Conservation (phyloP, 1,140 invertebrate genomes). For the Drosophila watanabei region DNA sequence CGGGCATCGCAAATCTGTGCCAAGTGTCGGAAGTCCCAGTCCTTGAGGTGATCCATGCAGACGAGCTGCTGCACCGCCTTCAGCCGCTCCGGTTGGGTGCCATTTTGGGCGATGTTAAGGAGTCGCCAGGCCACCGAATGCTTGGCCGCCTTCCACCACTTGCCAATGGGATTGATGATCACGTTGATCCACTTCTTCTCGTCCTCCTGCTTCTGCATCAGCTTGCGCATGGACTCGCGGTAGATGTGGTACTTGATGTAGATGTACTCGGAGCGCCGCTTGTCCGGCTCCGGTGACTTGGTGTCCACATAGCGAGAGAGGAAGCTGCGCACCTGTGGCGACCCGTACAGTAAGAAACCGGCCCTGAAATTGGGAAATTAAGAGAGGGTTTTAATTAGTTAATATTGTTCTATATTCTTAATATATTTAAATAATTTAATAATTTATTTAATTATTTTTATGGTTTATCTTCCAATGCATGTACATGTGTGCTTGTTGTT, state of each 20-base stretch:
- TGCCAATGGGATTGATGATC: slow-evolving; percentile 83
- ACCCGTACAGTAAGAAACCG: slow-evolving; percentile 75
- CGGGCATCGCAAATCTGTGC: slow-evolving; percentile 89
- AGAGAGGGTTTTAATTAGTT: background rate
- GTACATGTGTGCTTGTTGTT: background rate
- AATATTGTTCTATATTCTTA: background rate
- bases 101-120: slow-evolving; percentile 85
- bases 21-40: slow-evolving; percentile 88
- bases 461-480: background rate
- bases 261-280: slow-evolving; percentile 82
- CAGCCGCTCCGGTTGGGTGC: slow-evolving; percentile 81
- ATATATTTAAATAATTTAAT: background rate
- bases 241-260: slow-evolving; percentile 85
- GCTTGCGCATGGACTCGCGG: slow-evolving; percentile 80
- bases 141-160: slow-evolving; percentile 86
- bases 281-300: slow-evolving; percentile 69
- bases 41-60: slow-evolving; percentile 85
- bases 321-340: slow-evolving; percentile 66
- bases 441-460: background rate
- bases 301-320: slow-evolving; percentile 71
- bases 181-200: slow-evolving; percentile 85
- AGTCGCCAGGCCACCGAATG: slow-evolving; percentile 86
- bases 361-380: slow-evolving; percentile 59
- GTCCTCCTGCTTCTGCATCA: slow-evolving; percentile 78
- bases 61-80: slow-evolving; percentile 86